Conservation (phyloP, 2,797 vertebrate genomes). For the Rhinichthys osculus region DNA sequence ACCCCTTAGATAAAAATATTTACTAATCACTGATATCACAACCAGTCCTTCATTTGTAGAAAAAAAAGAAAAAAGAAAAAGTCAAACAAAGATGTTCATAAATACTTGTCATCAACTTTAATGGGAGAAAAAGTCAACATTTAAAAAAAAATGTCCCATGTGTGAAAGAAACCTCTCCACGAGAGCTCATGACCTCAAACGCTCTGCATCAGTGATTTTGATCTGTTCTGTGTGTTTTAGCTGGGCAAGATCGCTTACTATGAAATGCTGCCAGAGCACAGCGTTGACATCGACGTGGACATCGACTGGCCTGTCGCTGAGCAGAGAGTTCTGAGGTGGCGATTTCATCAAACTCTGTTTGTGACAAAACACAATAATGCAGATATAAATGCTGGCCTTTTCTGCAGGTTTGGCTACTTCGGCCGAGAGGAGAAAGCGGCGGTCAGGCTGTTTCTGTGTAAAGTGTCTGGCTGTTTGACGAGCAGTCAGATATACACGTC, state of each 20-base stretch:
- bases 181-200: not conserved
- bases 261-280: constrained; percentile 93
- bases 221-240: constrained; percentile 69
- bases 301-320: constrained; percentile 97
- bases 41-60: too few species aligned
- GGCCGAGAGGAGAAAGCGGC: constrained; percentile 81
- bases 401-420: constrained; percentile 91
- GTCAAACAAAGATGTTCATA: too few species aligned
- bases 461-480: constrained; percentile 86
- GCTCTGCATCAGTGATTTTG: not conserved
- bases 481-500: constrained; percentile 84
- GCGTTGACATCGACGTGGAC: constrained; percentile 95
- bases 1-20: too few species aligned
- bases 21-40: too few species aligned
- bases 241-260: constrained; percentile 89
- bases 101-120: too few species aligned
- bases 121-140: too few species aligned
- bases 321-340: constrained; percentile 89
- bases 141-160: not conserved
- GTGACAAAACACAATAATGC: not conserved
- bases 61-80: too few species aligned
- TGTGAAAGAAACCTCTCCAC: not conserved
- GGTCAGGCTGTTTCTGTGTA: constrained; percentile 86
- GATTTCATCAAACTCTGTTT: constrained; percentile 12
- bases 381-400: not conserved